A percentile compares a stretch with the other conserved stretches of the same genome.
Evolutionary conservation across 2,113 vertebrate species (phyloP).

Genomic region (Actenoides lindsayi): DNA sequence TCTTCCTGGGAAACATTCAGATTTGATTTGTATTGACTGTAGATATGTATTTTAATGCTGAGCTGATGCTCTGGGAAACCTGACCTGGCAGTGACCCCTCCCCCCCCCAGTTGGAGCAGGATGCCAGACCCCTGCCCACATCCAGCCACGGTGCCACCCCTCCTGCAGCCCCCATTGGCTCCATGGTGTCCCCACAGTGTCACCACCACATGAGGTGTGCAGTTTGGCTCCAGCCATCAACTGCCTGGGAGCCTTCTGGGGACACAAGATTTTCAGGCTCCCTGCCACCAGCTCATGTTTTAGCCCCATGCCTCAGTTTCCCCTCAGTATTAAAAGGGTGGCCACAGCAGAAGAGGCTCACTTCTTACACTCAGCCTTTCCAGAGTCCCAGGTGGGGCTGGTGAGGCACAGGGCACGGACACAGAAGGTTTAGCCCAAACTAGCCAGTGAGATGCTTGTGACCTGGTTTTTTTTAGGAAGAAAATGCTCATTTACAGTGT

Average conservation of each 20-base stretch:
- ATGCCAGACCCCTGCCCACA: not conserved
- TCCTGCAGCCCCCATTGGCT: not conserved
- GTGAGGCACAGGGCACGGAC: not conserved
- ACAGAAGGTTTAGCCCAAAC: not conserved
- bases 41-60: not conserved
- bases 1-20: not conserved
- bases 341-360: not conserved
- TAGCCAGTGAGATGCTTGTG: not conserved
- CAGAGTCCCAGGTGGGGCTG: not conserved
- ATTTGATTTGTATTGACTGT: not conserved
- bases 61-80: not conserved
- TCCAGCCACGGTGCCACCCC: not conserved
- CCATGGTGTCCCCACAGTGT: not conserved
- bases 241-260: not conserved
- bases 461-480: not conserved
- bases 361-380: not conserved
- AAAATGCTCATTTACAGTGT: not conserved
- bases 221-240: not conserved
- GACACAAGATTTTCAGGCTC: not conserved
- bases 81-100: accelerated
- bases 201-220: accelerated
- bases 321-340: not conserved
- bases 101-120: not conserved
- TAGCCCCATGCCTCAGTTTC: not conserved
- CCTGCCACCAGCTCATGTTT: not conserved